Evolutionary conservation across 2,888 invertebrate species (phyloP), one percentile per base, ranked within the genome.

Genomic region (Gasteruption jaculator): DNA sequence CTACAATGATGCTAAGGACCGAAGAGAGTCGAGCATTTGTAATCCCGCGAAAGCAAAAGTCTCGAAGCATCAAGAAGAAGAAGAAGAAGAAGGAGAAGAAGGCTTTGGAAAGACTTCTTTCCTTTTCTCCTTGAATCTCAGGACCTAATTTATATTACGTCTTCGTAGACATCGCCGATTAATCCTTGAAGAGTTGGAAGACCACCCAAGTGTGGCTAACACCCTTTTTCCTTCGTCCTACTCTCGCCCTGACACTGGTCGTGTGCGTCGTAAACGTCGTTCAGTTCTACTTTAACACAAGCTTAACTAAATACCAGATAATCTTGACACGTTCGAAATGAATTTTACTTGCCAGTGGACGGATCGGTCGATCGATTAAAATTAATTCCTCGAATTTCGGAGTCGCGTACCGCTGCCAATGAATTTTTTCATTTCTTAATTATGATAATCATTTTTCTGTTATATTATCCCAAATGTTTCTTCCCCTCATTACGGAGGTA

Each of bases 101-200:
- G 56, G 51, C n/a, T n/a, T n/a, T n/a, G n/a, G n/a, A n/a, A n/a
- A n/a, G n/a, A n/a, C n/a, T n/a, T n/a, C n/a, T n/a, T n/a, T n/a
- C n/a, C n/a, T n/a, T n/a, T n/a, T n/a, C n/a, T n/a, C n/a, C n/a
- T n/a, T n/a, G n/a, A n/a, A n/a, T n/a, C n/a, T n/a, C n/a, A n/a
- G n/a, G n/a, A n/a, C 58, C 66, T 65, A 67, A 68, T 69, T 69
- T 67, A 68, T 67, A 69, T 68, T 56, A 60, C 63, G 62, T 62
- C 57, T 56, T 55, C 46, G 54, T 49, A 50, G 61, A 64, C 63
- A 55, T 58, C 56, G 58, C 53, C 67, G 68, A 69, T 69, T 68
- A 69, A 68, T 68, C 65, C 68, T 64, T 46, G 43, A 53, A 55
- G 61, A 62, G 56, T 58, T 60, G 56, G 58, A 48, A 45, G 69